These are phyloP conservation scores for Hydra vulgaris DNA, from an alignment of 30 jellyfish, hydroid and myxozoan species.

Conservation along the genomic window DNA sequence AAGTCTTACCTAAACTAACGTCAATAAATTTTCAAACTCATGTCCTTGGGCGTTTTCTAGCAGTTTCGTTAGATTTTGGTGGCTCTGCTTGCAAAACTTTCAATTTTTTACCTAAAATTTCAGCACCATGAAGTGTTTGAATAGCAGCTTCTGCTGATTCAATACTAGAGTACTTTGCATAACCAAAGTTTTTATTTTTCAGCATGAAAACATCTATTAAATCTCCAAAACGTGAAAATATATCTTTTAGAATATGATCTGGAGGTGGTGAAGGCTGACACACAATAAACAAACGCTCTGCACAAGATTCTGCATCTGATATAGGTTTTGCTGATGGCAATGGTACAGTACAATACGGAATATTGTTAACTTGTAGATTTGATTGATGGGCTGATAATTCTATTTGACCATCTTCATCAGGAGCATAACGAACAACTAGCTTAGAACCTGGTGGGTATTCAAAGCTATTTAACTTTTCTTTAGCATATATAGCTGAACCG, in stretches of 20 bases:
- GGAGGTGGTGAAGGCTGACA: constrained; percentile 98
- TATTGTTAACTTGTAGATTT: not conserved
- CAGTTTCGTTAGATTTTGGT: constrained; percentile 83
- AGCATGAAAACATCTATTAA: constrained; percentile 91
- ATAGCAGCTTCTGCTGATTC: constrained; percentile 78
- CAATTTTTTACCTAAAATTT: constrained; percentile 69
- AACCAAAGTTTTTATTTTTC: constrained; percentile 81
- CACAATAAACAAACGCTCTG: constrained; percentile 83
- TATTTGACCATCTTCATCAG: constrained; percentile 72
- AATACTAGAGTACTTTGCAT: constrained; percentile 77
- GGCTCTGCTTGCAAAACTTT: constrained; percentile 98
- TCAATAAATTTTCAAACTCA: too few relatives aligned
- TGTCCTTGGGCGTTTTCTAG: constrained; percentile 97
- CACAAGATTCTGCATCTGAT: constrained; percentile 84
- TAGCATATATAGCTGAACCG: constrained; percentile 95
- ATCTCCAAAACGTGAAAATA: constrained; percentile 92
- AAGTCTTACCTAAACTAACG: too few relatives aligned
- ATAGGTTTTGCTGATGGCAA: constrained; percentile 80
- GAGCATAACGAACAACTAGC: constrained; percentile 90
- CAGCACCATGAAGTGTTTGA: constrained; percentile 84
- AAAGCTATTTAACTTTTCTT: constrained; percentile 84
- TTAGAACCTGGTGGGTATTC: constrained; percentile 97
- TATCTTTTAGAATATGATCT: constrained; percentile 82
- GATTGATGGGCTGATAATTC: constrained; percentile 11
- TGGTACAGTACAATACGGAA: constrained; percentile 46